Evolutionary conservation across 1,140 invertebrate genomes (phyloP), one percentile per base, ranked within the genome.

Genomic region (Prorops nasuta): DNA sequence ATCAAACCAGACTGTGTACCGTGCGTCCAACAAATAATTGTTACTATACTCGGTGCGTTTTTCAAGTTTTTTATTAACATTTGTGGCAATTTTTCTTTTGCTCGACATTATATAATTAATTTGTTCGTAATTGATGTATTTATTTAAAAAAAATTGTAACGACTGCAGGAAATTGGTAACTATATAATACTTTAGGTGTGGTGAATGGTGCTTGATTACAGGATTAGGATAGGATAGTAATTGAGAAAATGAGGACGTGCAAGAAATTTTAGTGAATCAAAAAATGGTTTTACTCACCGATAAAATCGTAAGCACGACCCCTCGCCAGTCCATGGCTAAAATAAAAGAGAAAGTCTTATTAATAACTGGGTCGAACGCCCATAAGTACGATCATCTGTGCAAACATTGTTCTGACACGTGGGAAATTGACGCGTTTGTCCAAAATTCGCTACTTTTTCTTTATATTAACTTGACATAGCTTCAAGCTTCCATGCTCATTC

Each of bases 311-410:
- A 70, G 51, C 51, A 49, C 56, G 44, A 64, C 52, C 53, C 57
- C 56, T 63, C 63, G 64, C 67, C 69, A 72, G 64, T 71, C 71
- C 72, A 75, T 75, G 67, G 67, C 72, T 75, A 67, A 72, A 75
- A 75, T 66, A 67, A 71, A 69, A 73, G 65, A 73, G 64, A 74
- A 74, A 72, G 64, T 71, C 54, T 72, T 42, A 73, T 74, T 73
- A 74, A 73, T 73, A 72, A 71, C 51, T 66, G 45, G 61, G 64
- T 71, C 63, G 60, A 65, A 68, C 46, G 58, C 34, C 43, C 43
- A 48, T 53, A 28, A 39, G 36, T 56, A 55, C 34, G 52, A 60
- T 58, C 53, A 48, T 49, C 48, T 48, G 42, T 31, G 44, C 49
- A 51, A 48, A 63, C 58, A 40, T 60, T 22, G 49, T 37, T 28